Evolutionary conservation across 2,888 invertebrate species (phyloP), one percentile per base, ranked within the genome.

Genomic region (Diarsia rubi): DNA sequence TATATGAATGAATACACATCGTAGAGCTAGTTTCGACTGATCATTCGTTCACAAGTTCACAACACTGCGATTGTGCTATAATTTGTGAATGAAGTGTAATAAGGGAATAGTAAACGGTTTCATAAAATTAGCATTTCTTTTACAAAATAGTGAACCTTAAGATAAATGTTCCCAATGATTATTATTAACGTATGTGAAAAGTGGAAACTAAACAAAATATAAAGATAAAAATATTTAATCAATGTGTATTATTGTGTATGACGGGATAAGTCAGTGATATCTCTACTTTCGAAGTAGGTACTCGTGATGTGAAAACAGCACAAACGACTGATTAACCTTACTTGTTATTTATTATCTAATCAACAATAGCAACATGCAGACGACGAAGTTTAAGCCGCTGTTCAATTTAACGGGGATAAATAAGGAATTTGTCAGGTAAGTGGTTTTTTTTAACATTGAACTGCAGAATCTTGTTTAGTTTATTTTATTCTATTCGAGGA

Each of bases 371-470:
- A 87, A 70, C 12, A 86, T 86, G 86, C 86, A 71, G 75, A 73
- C 76, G 54, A 54, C 60, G 0, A 84, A 67, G 31, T 66, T 80
- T 9, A 87, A 66, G 49, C 73, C 77, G n/a, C 44, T 84, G 19
- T 63, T 79, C 52, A 84, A 47, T 67, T 67, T 87, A 69, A 57
- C 72, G 42, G 57, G 52, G 0, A 21, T 73, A 19, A 77, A 74
- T 75, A 86, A 84, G 59, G 68, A 75, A 42, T 75, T 75, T 45
- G 37, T 70, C 12, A 82, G 86, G 86, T 86, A 37, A 37, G 37
- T 8, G 37, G 37, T 8, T 8, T 37, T 37, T 37, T 37, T 4
- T 4, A 6, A 4, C 6, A 37, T 37, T 31, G 31, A 4, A 3
- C 31, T 31, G 3, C 31, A 3, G 31, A 31, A 31, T 31, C n/a